Conservation (phyloP, 2,888 invertebrate genomes). For the Trichopoda pennipes region DNA sequence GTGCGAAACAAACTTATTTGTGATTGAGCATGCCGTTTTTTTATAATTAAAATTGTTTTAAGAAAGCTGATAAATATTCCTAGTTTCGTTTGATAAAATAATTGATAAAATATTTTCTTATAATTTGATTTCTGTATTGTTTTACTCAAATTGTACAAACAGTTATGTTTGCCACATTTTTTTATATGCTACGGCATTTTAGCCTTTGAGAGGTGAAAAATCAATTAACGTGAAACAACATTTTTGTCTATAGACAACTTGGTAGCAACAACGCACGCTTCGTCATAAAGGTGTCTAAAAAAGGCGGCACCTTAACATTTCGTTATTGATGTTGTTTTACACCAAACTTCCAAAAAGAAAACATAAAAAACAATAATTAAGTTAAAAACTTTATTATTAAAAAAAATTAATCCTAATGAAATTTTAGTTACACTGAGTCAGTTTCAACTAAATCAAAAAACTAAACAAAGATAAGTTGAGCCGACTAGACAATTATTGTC, state of each 20-base stretch:
- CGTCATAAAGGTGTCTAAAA: slow-evolving; percentile 53
- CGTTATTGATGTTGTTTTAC: slow-evolving; percentile 14
- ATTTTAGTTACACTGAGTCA: background rate
- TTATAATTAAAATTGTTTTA: too few relatives aligned
- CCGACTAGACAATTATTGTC: slow-evolving; percentile 60
- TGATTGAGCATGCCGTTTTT: too few relatives aligned
- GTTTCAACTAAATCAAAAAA: background rate
- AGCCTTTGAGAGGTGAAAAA: slow-evolving; percentile 40
- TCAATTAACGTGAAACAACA: slow-evolving; percentile 57
- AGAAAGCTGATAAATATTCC: too few relatives aligned
- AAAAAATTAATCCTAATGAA: slow-evolving; percentile 30
- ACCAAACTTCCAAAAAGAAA: background rate
- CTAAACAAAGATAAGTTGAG: slow-evolving; percentile 30
- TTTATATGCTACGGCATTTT: slow-evolving; percentile 50
- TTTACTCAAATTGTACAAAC: too few relatives aligned
- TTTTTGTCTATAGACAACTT: slow-evolving; percentile 43
- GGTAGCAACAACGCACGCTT: slow-evolving; percentile 55
- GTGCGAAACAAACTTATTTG: too few relatives aligned
- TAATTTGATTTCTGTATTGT: too few relatives aligned
- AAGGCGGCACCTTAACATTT: slow-evolving; percentile 62
- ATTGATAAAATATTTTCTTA: too few relatives aligned
- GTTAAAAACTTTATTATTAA: slow-evolving; percentile 54
- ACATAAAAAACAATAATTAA: slow-evolving; percentile 56
- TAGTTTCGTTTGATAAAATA: too few relatives aligned
- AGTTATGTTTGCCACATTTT: background rate